Evolutionary conservation across 1,140 invertebrate species (phyloP).

Genomic region (Drosophila suzukii): DNA sequence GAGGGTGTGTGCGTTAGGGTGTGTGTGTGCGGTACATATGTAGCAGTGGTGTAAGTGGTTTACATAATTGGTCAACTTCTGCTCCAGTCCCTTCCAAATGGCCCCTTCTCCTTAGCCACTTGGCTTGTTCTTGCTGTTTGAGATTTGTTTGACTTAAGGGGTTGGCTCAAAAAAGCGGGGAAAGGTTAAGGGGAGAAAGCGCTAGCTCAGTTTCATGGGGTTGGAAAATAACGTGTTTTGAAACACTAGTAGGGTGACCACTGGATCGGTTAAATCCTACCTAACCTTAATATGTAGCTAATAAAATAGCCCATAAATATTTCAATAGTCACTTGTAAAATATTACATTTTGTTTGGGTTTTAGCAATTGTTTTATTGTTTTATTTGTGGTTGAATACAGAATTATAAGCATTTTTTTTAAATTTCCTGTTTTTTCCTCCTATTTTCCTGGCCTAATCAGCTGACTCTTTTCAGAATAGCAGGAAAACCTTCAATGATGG

Average conservation of each 20-base stretch:
- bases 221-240: background rate
- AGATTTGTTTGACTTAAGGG: conserved; percentile 18
- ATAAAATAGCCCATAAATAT: too few species aligned
- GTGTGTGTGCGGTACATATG: conserved; percentile 27
- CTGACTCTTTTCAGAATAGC: conserved; percentile 3
- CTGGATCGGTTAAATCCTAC: too few species aligned
- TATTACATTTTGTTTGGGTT: background rate
- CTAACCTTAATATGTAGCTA: too few species aligned
- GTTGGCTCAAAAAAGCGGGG: background rate
- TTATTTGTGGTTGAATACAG: too few species aligned
- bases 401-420: background rate
- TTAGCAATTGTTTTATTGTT: too few species aligned
- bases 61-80: conserved; percentile 79
- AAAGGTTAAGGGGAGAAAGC: background rate
- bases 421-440: background rate
- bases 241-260: too few species aligned
- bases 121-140: background rate
- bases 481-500: conserved; percentile 1
- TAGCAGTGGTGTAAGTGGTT: conserved; percentile 61
- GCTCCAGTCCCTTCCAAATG: conserved; percentile 13
- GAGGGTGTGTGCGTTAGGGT: conserved; percentile 24
- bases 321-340: too few species aligned
- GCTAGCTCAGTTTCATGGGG: background rate
- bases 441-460: conserved; percentile 23
- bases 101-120: conserved; percentile 14